Conservation (phyloP, 2,113 vertebrate species). For the Saiga tatarica region DNA sequence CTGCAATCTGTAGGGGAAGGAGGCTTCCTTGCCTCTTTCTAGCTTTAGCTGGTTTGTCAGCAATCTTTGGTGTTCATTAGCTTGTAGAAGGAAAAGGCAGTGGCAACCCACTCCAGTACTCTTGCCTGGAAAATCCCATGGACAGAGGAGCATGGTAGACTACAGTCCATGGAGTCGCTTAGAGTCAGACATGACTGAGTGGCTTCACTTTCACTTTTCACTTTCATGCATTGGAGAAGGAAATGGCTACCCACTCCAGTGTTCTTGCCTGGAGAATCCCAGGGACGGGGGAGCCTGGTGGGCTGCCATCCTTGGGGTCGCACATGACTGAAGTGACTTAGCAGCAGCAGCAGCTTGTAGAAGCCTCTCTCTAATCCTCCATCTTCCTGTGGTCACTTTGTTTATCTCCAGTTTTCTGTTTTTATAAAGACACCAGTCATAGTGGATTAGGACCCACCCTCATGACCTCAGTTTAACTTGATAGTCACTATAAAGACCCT, state of each 20-base stretch:
- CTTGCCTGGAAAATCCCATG: too few species aligned
- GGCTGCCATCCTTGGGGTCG: too few species aligned
- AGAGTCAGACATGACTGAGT: too few species aligned
- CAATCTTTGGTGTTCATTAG: neutral
- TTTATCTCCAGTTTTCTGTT: neutral
- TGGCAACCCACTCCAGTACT: too few species aligned
- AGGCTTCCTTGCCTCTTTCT: neutral
- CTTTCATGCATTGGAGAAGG: too few species aligned
- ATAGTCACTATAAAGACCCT: neutral
- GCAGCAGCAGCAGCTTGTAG: neutral
- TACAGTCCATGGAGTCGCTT: too few species aligned
- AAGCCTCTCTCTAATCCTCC: neutral
- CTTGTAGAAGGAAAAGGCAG: neutral
- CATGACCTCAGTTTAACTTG: constrained; percentile 16
- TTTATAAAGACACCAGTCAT: neutral
- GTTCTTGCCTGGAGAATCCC: too few species aligned
- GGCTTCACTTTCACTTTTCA: too few species aligned
- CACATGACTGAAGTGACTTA: too few species aligned
- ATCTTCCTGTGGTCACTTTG: neutral
- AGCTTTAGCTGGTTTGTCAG: neutral
- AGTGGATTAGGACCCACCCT: neutral
- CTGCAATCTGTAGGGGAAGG: neutral
- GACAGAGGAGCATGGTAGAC: too few species aligned
- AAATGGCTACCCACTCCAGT: too few species aligned
- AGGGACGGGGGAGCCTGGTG: too few species aligned